Base-by-base conservation (phyloP, 2,797 vertebrate genomes). In the Leptoclinus maculatus region DNA sequence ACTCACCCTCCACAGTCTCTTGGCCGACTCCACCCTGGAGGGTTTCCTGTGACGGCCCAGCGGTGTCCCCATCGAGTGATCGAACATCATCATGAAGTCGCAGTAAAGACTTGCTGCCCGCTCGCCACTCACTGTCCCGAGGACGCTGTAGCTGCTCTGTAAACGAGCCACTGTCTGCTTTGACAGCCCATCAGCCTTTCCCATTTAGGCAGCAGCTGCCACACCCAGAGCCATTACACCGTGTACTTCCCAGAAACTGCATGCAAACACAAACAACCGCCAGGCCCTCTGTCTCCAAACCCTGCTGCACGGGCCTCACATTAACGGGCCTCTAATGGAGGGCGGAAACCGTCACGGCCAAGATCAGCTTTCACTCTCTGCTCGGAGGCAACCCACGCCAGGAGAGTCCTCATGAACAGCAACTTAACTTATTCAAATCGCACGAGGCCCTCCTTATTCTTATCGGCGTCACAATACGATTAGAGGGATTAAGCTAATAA, bases 1-100 rank as follows among this genome's bases (percentile, higher is more conserved):
- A 91, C 97, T 98, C 94, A 99, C 98, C 97, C 93, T 97, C 95
- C 95, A 97, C 65, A 97, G 86, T 68, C 92, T 96, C 91, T 96
- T 98, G 25, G 97, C 92, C 13, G 92, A 96, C 91, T 95, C 95
- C 87, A 96, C 94, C 84, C 94, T 91, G 65, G 97, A 96, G 71
- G 94, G 89, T 71, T 96, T 96, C 87, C 95, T 93, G 68, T 78
- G 94, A 78, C 95, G 95, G 78, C 92, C 92, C 83, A 94, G 83
- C 0, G 78, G 64, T 9, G 78, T 34, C 74, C 73, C 90, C 77
- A 92, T 27, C 0, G 36, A 53, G 64, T 93, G 92, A 39, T 94
- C 92, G 8, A 94, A 94, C 70, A 95, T 93, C 94, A 95, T 94
- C 38, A 0, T 89, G 80, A 79, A 60, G 85, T 5, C 4, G 23